Base-by-base conservation (phyloP, 2,888 invertebrate species). In the Synanthedon andrenaeformis region DNA sequence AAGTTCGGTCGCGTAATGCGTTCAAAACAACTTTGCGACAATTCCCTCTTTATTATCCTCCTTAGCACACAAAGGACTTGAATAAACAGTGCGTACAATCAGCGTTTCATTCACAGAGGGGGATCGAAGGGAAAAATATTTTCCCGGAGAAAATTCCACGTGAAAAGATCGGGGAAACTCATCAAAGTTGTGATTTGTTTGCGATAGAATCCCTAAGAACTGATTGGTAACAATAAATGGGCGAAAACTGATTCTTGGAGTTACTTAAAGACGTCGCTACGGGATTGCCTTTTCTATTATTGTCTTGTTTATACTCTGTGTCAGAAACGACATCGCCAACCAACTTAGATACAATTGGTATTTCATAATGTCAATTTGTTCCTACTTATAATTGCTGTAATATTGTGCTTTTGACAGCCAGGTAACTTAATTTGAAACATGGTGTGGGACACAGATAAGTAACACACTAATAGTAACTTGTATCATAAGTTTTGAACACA, bases 131-230 rank as follows among this genome's bases (percentile, higher is more conserved):
- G 45, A 8, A 45, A 45, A 45, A 45, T 45, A 45, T 45, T 45
- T 45, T 45, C 45, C 35, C 35, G 35, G 2, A 14, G 45, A n/a
- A 12, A 45, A 13, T 45, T 45, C 14, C n/a, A 45, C 45, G 45
- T 45, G 45, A 14, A 45, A 52, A 62, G 57, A 58, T 53, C 54
- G 49, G 53, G 53, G 53, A 62, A 74, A 70, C 68, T 75, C 70
- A 70, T 73, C 71, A 67, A 75, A 74, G 56, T 77, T 74, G 63
- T 65, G 72, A 73, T 73, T 74, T 70, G 67, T 76, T 75, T 45
- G 45, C 45, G 45, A 45, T 45, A 45, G 45, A 14, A n/a, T 45
- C 45, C 45, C 45, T 57, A 58, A 56, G 58, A 64, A 62, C 66
- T 72, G 75, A 74, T 74, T 70, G 68, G 65, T 55, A 63, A 63